Base-by-base conservation (phyloP, 2,797 vertebrate genomes). In the Spheniscus humboldti region DNA sequence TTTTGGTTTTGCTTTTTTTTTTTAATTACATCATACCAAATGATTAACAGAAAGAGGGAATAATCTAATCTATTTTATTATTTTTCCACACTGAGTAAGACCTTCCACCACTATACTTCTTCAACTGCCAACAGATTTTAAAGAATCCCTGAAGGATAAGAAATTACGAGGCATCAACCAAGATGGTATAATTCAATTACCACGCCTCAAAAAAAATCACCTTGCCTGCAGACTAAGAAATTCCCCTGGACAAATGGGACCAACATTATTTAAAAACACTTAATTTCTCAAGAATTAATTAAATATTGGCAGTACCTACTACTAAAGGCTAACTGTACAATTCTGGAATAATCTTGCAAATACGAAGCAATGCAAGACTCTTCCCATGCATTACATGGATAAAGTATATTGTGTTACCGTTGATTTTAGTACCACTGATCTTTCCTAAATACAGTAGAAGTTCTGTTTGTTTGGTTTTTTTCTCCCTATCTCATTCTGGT, bases 321-420 rank as follows among this genome's bases (percentile, higher is more conserved):
- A 52, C 6, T n/a, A 19, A 87, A 67, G 25, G 22, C 15, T 57
- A 92, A 72, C 11, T 22, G 15, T 18, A 57, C 0, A 8, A 62
- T 56, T 48, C 55, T 53, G 55, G 69, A 79, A 76, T 43, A 48
- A 86, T 7, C 62, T 57, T 52, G 33, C 24, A 83, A 78, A 69
- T 8, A 39, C 0, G 1, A 73, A 75, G 20, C 13, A 45, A 24
- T 0, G 0, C 31, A n/a, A 57, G 37, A 33, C 5, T 80, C n/a
- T 48, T 92, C 10, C 30, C 18, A 55, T 76, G 8, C 5, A 22
- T 8, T 57, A 62, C 1, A 8, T 0, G 7, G 55, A 45, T 41
- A 74, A 71, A 2, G 4, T 15, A 6, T 15, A 31, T 0, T 20
- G 10, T 7, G 9, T 52, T 81, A 76, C 23, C 11, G 17, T 2